Conservation (phyloP, 2,797 vertebrate genomes). For the Periophthalmus magnuspinnatus region DNA sequence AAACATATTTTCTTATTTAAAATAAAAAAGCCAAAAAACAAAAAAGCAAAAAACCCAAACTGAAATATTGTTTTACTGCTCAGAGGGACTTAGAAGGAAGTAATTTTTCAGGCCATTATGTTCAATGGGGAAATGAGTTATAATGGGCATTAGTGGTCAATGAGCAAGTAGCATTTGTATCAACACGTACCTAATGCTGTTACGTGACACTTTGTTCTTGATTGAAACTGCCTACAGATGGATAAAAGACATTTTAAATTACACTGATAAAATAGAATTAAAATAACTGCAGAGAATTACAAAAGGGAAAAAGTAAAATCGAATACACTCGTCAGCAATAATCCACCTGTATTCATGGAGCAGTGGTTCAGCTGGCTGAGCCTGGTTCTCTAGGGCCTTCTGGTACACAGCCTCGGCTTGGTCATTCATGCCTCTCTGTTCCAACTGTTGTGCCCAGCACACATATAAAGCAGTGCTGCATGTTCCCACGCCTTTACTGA, state of each 20-base stretch:
- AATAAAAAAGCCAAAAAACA: too few relatives aligned
- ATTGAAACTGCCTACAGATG: conserved; percentile 78
- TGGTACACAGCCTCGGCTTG: conserved; percentile 78
- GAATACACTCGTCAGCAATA: neutral
- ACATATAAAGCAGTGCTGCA: conserved; percentile 78
- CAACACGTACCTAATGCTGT: conserved; percentile 58
- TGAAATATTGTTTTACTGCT: too few relatives aligned
- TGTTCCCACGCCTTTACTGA: conserved; percentile 78
- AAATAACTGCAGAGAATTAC: too few relatives aligned
- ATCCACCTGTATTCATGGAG: conserved; percentile 81
- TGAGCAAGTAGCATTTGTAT: neutral
- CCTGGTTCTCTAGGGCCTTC: conserved; percentile 82
- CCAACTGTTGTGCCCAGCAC: conserved; percentile 84
- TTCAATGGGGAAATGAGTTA: too few relatives aligned
- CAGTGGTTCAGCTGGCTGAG: conserved; percentile 79
- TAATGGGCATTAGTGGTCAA: neutral
- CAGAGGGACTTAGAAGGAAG: too few relatives aligned
- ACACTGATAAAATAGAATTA: too few relatives aligned
- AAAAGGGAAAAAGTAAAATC: neutral
- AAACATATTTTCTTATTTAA: too few relatives aligned
- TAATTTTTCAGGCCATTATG: too few relatives aligned
- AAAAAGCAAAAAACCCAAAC: too few relatives aligned
- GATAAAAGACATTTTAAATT: neutral
- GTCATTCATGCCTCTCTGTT: conserved; percentile 67
- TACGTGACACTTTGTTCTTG: conserved; percentile 53